Evolutionary conservation across 2,888 invertebrate genomes (phyloP), one percentile per base, ranked within the genome.

Genomic region (Spisula solida): DNA sequence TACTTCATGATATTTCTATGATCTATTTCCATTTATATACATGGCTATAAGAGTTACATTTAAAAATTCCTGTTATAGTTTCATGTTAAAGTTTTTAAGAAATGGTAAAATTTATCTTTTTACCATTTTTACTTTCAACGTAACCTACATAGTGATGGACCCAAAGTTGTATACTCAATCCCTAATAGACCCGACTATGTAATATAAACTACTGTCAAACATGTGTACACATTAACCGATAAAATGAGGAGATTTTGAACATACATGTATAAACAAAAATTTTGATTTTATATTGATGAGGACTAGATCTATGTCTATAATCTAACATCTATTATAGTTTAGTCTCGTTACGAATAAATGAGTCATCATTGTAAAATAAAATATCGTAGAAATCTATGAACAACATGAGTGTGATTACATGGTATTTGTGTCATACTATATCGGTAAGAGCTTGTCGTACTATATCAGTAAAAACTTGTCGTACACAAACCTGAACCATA

Each of bases 241-340:
- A 31, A 75, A 29, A 75, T 6, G 70, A 14, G 29, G 31, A 70
- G n/a, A 70, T 25, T 41, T 41, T 41, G 41, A 5, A 41, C 41
- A 41, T 41, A 41, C 2, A 5, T n/a, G 6, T 75, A 75, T 75
- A 18, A 75, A 31, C 6, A 75, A 31, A 83, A n/a, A 31, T 85
- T 85, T 85, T 85, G 85, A 85, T 85, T 78, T 84, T 79, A 41
- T 48, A 31, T 51, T 78, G 48, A 85, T 79, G 56, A 6, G 12
- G 85, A 85, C 85, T 85, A 85, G 85, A 79, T 55, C 25, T 79
- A 78, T 75, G 31, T 75, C 75, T 56, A 79, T 41, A 41, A 48
- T 31, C 29, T 56, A 78, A 85, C 56, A 85, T 79, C 41, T 85
- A n/a, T n/a, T n/a, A 85, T 25, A 81, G 14, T 51, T 48, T 47